phyloP scores from a whole-genome alignment of 1,140 invertebrate species.

The Drosophila azteca region DNA sequence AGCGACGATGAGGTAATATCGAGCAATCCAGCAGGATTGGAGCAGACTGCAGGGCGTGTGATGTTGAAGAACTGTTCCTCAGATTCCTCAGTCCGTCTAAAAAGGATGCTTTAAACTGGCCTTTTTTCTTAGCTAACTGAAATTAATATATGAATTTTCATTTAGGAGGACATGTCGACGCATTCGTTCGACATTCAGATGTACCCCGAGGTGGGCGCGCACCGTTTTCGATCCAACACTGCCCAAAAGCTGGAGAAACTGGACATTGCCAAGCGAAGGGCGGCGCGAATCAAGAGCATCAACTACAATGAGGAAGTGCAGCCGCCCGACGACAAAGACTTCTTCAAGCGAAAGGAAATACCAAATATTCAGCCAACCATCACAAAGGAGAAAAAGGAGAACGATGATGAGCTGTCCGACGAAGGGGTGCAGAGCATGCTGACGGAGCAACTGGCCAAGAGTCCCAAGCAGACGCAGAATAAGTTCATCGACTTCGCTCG shows the following conservation, averaged over 20 bases:
- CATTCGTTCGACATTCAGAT: conserved; percentile 89
- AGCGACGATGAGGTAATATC: conserved; percentile 87
- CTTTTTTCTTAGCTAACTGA: no score
- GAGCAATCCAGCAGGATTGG: no score
- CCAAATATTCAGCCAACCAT: conserved; percentile 84
- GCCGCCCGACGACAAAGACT: conserved; percentile 86
- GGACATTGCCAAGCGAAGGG: conserved; percentile 92
- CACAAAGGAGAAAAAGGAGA: conserved; percentile 9
- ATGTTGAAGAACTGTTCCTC: no score
- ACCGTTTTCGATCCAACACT: conserved; percentile 92
- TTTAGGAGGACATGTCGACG: conserved; percentile 85
- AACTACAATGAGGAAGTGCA: conserved; percentile 88
- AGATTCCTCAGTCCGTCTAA: no score
- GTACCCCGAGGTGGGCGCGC: conserved; percentile 90
- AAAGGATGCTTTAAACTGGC: no score
- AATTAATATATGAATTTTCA: no score
- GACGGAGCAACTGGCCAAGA: conserved; percentile 89
- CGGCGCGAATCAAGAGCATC: conserved; percentile 90
- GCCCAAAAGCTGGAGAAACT: conserved; percentile 95
- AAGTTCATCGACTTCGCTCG: conserved; percentile 95
- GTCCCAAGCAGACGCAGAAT: conserved; percentile 90
- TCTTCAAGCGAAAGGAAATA: conserved; percentile 85
- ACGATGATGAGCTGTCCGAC: conserved; percentile 61
- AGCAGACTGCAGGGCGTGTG: no score
- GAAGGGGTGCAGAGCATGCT: conserved; percentile 86